phyloP scores from a whole-genome alignment of 2,888 invertebrate genomes.

The Xestobium rufovillosum region DNA sequence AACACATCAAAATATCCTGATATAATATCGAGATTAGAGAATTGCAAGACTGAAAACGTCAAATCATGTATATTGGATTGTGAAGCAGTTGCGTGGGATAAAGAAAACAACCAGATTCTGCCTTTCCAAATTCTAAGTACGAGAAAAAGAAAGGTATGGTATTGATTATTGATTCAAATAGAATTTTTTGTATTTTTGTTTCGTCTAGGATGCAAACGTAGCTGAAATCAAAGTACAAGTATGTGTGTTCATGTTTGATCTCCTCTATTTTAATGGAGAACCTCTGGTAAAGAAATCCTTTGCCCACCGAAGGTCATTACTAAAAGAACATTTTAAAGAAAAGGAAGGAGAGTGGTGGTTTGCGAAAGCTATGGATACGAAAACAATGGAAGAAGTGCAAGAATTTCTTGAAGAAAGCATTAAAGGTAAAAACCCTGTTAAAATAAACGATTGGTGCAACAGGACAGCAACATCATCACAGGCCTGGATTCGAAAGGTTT shows the following conservation, averaged over 20 bases:
- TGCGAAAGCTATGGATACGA: slow-evolving; percentile 76
- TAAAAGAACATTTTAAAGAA: slow-evolving; percentile 64
- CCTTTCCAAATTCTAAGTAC: slow-evolving; percentile 96
- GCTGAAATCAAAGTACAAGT: slow-evolving; percentile 69
- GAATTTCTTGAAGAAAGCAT: slow-evolving; percentile 91
- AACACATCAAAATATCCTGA: slow-evolving; percentile 96
- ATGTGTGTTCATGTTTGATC: slow-evolving; percentile 94
- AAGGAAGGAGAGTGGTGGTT: slow-evolving; percentile 79
- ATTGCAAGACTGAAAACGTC: slow-evolving; percentile 51
- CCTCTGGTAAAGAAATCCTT: slow-evolving; percentile 76
- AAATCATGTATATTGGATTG: slow-evolving; percentile 87
- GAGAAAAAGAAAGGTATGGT: slow-evolving; percentile 81
- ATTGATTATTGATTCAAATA: slow-evolving; percentile 17
- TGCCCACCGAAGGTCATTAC: slow-evolving; percentile 59
- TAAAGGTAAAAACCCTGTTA: slow-evolving; percentile 57
- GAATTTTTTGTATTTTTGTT: slow-evolving; percentile 11
- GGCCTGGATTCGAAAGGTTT: too few species aligned
- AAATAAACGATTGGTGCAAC: too few species aligned
- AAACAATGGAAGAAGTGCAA: slow-evolving; percentile 83
- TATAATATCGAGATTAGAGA: slow-evolving; percentile 64
- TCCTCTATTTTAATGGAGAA: slow-evolving; percentile 84
- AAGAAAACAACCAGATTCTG: slow-evolving; percentile 75
- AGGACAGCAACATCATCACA: too few species aligned
- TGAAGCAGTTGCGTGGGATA: slow-evolving; percentile 97
- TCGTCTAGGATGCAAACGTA: slow-evolving; percentile 60